Evolutionary conservation across 35 echinoderm and acorn worm genomes (phyloP), one percentile per base, ranked within the genome.

Genomic region (Holothuria glaberrima): DNA sequence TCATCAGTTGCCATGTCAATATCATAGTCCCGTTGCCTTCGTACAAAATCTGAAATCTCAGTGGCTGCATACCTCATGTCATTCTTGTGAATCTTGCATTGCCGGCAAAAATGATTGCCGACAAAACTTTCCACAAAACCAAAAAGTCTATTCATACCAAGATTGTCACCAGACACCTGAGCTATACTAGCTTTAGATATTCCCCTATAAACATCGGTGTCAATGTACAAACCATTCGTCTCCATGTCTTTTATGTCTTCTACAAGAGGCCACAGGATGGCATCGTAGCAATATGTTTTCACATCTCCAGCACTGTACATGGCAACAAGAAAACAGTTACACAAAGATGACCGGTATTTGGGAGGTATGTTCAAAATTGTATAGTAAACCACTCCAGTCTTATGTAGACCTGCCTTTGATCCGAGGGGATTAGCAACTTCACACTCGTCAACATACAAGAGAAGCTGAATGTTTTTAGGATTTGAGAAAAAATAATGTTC

Each of bases 301-400:
- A 89, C 5, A 86, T 95, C 90, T 13, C 17, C 30, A 19, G 72
- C 31, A 68, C 92, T 59, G 65, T 61, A 89, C 45, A 92, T 87
- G 21, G 90, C 86, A 19, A 95, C 27, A 21, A 92, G 45, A 69
- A 63, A 77, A 18, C 88, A 80, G 75, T 45, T 65, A 5, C 79
- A 88, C 78, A 90, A 88, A 5, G 60, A 71, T 22, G 22, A 68
- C 28, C 82, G 92, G 46, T 71, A 96, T 29, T 45, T 60, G 22
- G 14, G 35, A 63, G 94, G 91, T 22, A 96, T 59, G 54, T 96
- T 97, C 41, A 91, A 22, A 72, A 97, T 84, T 30, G 68, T 82
- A 66, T 59, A 97, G 46, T 97, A 97, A 52, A 97, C 68, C 24
- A 93, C 18, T 26, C 92, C 95, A 24, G 94, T 48, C 58, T 97